Percentiles rank a stretch among this genome's conserved stretches.
These are phyloP conservation scores for Paraplagusia blochii DNA, from an alignment of 2,113 vertebrate genomes.

Conservation along the genomic window DNA sequence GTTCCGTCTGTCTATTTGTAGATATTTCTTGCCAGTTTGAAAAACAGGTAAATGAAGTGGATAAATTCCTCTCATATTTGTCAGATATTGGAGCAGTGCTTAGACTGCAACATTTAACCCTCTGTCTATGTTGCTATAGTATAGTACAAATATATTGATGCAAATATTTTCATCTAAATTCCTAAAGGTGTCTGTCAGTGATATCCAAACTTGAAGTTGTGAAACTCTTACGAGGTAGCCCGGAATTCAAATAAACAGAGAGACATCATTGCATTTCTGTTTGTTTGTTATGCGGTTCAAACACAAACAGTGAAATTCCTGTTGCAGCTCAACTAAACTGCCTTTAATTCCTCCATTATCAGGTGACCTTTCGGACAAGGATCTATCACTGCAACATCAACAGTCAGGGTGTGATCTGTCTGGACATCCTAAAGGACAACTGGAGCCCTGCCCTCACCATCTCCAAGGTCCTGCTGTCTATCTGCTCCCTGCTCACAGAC, in stretches of 20 bases:
- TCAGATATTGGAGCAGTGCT: no score
- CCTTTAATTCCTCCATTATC: background rate
- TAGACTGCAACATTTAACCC: no score
- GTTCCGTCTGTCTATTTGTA: background rate
- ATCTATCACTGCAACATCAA: constrained; percentile 99
- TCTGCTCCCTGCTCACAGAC: constrained; percentile 97
- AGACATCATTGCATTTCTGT: no score
- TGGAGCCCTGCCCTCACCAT: constrained; percentile 95
- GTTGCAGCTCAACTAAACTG: background rate
- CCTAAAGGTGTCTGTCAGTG: no score
- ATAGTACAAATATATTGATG: no score
- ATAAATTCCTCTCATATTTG: no score
- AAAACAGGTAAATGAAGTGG: background rate
- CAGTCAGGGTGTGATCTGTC: constrained; percentile 96
- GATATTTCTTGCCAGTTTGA: background rate
- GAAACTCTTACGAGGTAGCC: no score
- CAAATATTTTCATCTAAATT: no score
- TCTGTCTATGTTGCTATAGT: no score
- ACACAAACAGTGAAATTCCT: background rate
- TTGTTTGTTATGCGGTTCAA: no score
- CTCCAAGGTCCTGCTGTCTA: constrained; percentile 94
- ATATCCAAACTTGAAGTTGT: no score
- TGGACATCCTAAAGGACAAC: constrained; percentile 97
- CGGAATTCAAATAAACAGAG: no score
- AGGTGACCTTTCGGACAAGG: constrained; percentile 94